phyloP scores from a whole-genome alignment of 30 jellyfish, hydroid and myxozoan genomes.

The Clytia hemisphaerica region DNA sequence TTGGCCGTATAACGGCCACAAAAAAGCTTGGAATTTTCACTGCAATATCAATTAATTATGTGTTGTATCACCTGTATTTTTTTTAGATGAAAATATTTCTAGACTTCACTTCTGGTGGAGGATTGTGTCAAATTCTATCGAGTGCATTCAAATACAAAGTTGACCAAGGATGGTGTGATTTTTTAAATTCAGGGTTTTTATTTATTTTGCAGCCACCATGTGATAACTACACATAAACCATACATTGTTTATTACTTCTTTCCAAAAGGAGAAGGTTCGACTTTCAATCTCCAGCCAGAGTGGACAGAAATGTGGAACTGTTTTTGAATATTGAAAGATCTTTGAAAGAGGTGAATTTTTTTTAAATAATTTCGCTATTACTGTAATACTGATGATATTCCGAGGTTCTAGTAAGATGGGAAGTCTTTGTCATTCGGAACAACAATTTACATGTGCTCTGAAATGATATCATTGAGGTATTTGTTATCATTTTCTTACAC shows the following conservation, averaged over 20 bases:
- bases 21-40: background rate
- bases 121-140: slow-evolving; percentile 76
- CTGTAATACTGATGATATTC: too few relatives aligned
- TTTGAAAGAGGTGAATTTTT: slow-evolving; percentile 51
- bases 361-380: too few relatives aligned
- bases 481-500: too few relatives aligned
- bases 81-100: slow-evolving; percentile 63
- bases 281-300: slow-evolving; percentile 91
- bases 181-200: background rate
- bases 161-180: slow-evolving; percentile 90
- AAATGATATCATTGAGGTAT: too few relatives aligned
- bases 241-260: background rate
- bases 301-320: slow-evolving; percentile 91
- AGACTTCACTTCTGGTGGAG: slow-evolving; percentile 83
- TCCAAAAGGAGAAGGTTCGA: slow-evolving; percentile 89
- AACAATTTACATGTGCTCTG: too few relatives aligned
- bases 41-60: background rate
- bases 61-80: background rate
- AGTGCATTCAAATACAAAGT: slow-evolving; percentile 70
- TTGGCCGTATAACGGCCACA: too few relatives aligned
- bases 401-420: too few relatives aligned
- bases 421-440: too few relatives aligned
- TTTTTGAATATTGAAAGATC: slow-evolving; percentile 69
- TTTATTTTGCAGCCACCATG: background rate
- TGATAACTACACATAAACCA: background rate